Evolutionary conservation across 2,797 vertebrate genomes (phyloP), one percentile per base, ranked within the genome.

Genomic region (Myiotriccus ornatus): DNA sequence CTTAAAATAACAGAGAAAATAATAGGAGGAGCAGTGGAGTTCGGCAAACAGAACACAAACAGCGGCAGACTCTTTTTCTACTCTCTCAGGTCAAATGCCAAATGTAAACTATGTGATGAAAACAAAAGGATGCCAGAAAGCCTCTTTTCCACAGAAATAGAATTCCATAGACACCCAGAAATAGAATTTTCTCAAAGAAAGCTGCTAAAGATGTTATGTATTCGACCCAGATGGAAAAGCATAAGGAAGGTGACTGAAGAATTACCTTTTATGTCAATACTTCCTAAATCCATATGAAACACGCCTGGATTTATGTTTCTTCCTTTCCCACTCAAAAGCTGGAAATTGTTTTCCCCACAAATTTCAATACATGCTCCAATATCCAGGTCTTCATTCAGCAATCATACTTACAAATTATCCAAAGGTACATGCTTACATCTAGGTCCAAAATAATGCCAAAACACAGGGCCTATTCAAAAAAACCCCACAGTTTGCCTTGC

Each of bases 51-150:
- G 47, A 90, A 67, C 56, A 73, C 28, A 84, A 88, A 84, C 85
- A 92, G 93, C 27, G 17, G 69, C 52, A 93, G 49, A 74, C 43
- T 68, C 83, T 92, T 86, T 83, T 96, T 90, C 73, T 90, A 75
- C 35, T 62, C 53, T 95, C 84, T 96, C 41, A 84, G 89, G 93
- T 96, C 95, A 97, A 97, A 97, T 95, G 82, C 62, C 94, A 96
- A 32, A 34, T n/a, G 35, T 85, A 94, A 96, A 91, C 91, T 92
- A 88, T 20, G 14, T 64, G 41, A 95, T 67, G 83, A 86, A 94
- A 97, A 97, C 93, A 97, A 97, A 97, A 59, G 53, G 76, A 93
- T 81, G 80, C 39, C 90, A 83, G 39, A 92, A 95, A 95, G 74
- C 64, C 50, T 52, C 27, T 93, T 69, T 81, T 88, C 53, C 35